These are phyloP conservation scores for Calephelis virginiensis DNA, from an alignment of 1,140 invertebrate species.

Conservation along the genomic window DNA sequence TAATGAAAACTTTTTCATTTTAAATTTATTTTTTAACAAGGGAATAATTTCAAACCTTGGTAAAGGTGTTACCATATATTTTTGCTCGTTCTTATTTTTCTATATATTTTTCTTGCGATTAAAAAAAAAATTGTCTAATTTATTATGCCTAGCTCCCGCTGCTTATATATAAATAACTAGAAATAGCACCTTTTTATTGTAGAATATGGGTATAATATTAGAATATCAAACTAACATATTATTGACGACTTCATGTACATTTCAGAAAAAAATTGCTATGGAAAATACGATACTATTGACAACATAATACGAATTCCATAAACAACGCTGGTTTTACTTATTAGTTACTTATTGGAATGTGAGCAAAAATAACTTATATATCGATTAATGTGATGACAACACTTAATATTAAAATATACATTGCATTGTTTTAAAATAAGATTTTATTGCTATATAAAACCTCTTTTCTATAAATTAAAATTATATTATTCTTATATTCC, in stretches of 20 bases:
- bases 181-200: conserved; percentile 55
- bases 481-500: conserved; percentile 8
- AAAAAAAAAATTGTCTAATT: background rate
- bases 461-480: conserved; percentile 11
- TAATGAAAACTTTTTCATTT: no score
- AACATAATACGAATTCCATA: conserved; percentile 69
- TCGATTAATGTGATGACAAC: conserved; percentile 34
- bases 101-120: no score
- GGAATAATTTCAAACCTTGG: no score
- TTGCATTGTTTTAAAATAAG: conserved; percentile 11
- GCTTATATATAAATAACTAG: conserved; percentile 28
- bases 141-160: conserved; percentile 10
- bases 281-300: conserved; percentile 64
- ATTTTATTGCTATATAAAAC: conserved; percentile 17
- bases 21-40: no score
- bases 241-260: conserved; percentile 17
- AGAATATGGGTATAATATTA: conserved; percentile 17
- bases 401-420: conserved; percentile 16
- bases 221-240: conserved; percentile 17
- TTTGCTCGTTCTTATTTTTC: no score
- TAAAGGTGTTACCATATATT: no score
- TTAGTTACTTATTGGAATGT: conserved; percentile 35
- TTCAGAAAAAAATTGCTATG: conserved; percentile 40
- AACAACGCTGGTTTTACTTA: conserved; percentile 40
- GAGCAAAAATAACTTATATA: conserved; percentile 22